Evolutionary conservation across 2,888 invertebrate genomes (phyloP), one percentile per base, ranked within the genome.

Genomic region (Meteorus colon): DNA sequence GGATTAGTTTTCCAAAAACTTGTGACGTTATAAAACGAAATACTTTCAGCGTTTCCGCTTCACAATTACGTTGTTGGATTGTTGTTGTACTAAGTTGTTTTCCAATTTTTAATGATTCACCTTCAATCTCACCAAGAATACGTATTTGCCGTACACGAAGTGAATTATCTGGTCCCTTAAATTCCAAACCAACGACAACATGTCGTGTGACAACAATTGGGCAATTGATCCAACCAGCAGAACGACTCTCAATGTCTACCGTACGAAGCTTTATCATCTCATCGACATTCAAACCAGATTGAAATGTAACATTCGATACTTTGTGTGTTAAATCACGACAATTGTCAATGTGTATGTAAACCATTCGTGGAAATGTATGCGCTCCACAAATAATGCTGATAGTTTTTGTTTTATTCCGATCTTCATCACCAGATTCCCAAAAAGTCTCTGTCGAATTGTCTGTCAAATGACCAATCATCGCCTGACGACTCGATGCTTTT

Each of bases 391-490:
- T 91, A 27, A 96, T 91, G 73, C 95, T 96, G 37, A 97, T 92
- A 84, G 94, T 94, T 90, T 98, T 98, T 31, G 96, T 94, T 89
- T 97, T 97, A 89, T 97, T 97, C 75, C 96, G 92, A 90, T 99
- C 98, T 86, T 98, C 98, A 85, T 98, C 98, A 0, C 98, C 98
- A 51, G 98, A 98, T 90, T 99, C 99, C 99, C 99, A 99, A 90
- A 99, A 99, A 0, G 99, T 99, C 89, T 99, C 99, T 0, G 98
- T 98, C 5, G 97, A 97, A 84, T 95, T 96, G 88, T 99, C 99
- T 0, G 95, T 96, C 19, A 99, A 91, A 81, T 97, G 97, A 2
- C 95, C 96, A 4, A 97, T 94, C 97, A 99, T 97, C 8, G 97
- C 98, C 85, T 95, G 96, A 0, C 98, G 92, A 81, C 98, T 98